These are phyloP conservation scores for Archocentrus centrarchus DNA, from an alignment of 2,113 vertebrate genomes.

Conservation along the genomic window DNA sequence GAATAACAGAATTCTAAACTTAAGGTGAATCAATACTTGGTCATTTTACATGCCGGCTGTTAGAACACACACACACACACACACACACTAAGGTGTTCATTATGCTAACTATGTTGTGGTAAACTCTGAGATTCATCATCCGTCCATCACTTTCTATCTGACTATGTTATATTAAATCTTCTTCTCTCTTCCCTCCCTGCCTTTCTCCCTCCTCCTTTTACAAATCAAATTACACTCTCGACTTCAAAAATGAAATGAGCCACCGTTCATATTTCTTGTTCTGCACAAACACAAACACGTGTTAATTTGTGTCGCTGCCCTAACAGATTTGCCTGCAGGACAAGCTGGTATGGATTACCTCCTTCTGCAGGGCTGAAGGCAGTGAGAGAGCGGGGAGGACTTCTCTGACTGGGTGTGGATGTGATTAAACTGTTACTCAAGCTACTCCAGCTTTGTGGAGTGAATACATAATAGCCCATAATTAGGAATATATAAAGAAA, in stretches of 20 bases:
- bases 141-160: constrained; percentile 20
- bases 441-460: constrained; percentile 29
- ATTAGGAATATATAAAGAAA: constrained; percentile 37
- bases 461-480: constrained; percentile 40
- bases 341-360: constrained; percentile 61
- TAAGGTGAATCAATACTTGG: background rate
- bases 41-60: background rate
- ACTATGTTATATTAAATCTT: background rate
- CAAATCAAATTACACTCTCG: constrained; percentile 71
- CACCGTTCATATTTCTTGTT: constrained; percentile 63
- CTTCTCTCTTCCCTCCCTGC: background rate
- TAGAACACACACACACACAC: background rate
- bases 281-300: constrained; percentile 72
- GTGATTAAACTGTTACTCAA: constrained; percentile 65
- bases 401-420: constrained; percentile 45
- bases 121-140: constrained; percentile 12
- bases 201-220: background rate
- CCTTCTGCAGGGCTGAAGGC: constrained; percentile 40
- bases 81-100: background rate
- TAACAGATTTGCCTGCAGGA: constrained; percentile 63
- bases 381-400: constrained; percentile 14
- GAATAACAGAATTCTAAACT: background rate
- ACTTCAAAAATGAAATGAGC: constrained; percentile 63
- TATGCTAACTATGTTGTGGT: constrained; percentile 44
- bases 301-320: constrained; percentile 71